These are phyloP conservation scores for Archips xylosteana DNA, from an alignment of 2,888 invertebrate genomes.

Conservation along the genomic window DNA sequence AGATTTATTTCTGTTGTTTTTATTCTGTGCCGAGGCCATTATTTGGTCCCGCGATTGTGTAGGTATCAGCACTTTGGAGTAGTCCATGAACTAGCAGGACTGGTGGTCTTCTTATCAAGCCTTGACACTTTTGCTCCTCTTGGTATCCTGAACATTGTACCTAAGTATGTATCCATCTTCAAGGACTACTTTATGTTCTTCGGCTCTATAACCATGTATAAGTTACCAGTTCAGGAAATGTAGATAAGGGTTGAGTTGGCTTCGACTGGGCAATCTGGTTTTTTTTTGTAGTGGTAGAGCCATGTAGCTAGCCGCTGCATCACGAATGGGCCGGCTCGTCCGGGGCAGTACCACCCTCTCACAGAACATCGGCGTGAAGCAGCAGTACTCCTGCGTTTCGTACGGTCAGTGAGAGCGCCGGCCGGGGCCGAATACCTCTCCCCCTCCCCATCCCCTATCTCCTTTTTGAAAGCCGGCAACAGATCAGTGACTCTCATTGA, in stretches of 20 bases:
- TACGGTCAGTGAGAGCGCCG: no score
- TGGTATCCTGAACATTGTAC: conserved; percentile 32
- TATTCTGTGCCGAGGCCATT: conserved; percentile 53
- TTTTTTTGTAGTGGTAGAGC: no score
- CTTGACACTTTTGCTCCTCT: conserved; percentile 6
- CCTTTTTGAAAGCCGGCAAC: no score
- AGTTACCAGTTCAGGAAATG: conserved; percentile 8
- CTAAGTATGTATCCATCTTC: conserved; percentile 39
- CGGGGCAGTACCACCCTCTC: no score
- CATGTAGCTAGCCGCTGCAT: no score
- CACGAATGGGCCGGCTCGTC: no score
- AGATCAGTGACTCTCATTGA: no score
- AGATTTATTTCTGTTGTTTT: no score
- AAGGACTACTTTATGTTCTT: conserved; percentile 32
- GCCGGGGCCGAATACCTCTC: no score
- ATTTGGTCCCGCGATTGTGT: conserved; percentile 23
- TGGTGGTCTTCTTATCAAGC: conserved; percentile 9
- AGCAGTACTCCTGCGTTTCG: no score
- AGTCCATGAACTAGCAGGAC: conserved; percentile 34
- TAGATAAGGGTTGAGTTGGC: conserved; percentile 29
- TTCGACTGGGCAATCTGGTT: conserved; percentile 9
- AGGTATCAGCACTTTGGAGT: conserved; percentile 28
- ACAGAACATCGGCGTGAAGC: no score
- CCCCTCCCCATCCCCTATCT: no score
- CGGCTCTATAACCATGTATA: conserved; percentile 26